A percentile compares a stretch with the other conserved stretches of the same genome.
Evolutionary conservation across 2,113 vertebrate genomes (phyloP).

Genomic region (Oreochromis niloticus): DNA sequence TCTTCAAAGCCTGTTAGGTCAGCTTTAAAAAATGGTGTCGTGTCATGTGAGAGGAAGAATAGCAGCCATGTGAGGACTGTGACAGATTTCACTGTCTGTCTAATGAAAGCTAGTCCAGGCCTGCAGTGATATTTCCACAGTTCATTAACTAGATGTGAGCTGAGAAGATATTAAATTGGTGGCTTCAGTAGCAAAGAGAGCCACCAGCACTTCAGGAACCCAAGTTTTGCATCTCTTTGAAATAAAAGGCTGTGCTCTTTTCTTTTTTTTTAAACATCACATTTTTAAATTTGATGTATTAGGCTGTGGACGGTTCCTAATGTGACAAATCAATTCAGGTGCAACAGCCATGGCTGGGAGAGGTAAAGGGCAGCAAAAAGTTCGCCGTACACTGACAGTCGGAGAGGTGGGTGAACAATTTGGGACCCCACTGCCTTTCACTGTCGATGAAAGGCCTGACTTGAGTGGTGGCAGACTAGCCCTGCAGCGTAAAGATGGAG

Average conservation of each 20-base stretch:
- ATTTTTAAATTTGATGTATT: not conserved
- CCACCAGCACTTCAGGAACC: not conserved
- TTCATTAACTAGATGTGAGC: conserved; percentile 33
- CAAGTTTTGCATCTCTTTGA: not conserved
- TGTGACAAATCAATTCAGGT: conserved; percentile 7
- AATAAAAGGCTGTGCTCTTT: not conserved
- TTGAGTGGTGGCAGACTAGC: conserved; percentile 46
- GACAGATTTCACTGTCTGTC: conserved; percentile 21
- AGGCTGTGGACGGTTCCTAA: not conserved
- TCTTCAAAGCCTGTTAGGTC: conserved; percentile 3
- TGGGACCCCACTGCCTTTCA: conserved; percentile 37
- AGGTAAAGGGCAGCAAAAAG: not conserved
- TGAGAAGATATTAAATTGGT: conserved; percentile 5
- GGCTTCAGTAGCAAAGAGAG: not conserved
- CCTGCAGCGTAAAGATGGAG: conserved; percentile 47
- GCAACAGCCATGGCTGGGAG: not conserved
- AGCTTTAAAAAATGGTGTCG: not conserved
- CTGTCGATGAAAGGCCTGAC: conserved; percentile 37
- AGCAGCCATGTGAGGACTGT: conserved; percentile 1
- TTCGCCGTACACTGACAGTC: not conserved
- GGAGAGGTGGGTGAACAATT: conserved; percentile 12
- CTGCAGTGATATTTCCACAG: conserved; percentile 39
- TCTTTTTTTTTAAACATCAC: not conserved
- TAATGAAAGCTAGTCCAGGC: conserved; percentile 42
- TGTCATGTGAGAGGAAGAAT: conserved; percentile 23